Evolutionary conservation across 2,888 invertebrate species (phyloP), one percentile per base, ranked within the genome.

Genomic region (Agrochola circellaris): DNA sequence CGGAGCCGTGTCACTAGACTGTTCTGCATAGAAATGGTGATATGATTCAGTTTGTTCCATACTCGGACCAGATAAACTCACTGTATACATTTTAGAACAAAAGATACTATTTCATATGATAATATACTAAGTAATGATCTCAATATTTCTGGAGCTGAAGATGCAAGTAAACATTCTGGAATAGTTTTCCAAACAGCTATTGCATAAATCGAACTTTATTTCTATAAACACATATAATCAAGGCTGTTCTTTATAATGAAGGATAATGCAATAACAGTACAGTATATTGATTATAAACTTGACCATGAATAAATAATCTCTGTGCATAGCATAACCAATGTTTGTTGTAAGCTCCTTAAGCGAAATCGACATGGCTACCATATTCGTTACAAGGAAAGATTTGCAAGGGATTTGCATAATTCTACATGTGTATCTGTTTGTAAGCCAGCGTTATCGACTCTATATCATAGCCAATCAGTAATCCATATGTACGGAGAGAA

Each of bases 391-490:
- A 88, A 88, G 90, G 90, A 90, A 92, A 90, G 87, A 88, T 90
- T 89, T 89, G 80, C 79, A 77, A 81, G 76, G 87, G 91, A 94
- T 94, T 94, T 93, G 93, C 94, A 94, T 94, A 93, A 93, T 91
- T 88, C 86, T 91, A 92, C 92, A 91, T 86, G 87, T 90, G 91
- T 90, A 87, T 87, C 89, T 82, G 89, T 83, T 70, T 83, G 82
- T 85, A 80, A 82, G 81, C 80, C 62, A 65, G 69, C 75, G 75
- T 78, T 75, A 84, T 83, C 70, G 67, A 67, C 79, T 84, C 66
- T 77, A 64, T 79, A 81, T 73, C 69, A 75, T 77, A 61, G 56
- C 61, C 72, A 84, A 75, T 77, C 79, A 73, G 73, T 79, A 85
- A 79, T 75, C 73, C 75, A 67, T 38, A 26, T 61, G 23, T 42